Evolutionary conservation across 2,888 invertebrate species (phyloP), one percentile per base, ranked within the genome.

Genomic region (Anaspis maculata): DNA sequence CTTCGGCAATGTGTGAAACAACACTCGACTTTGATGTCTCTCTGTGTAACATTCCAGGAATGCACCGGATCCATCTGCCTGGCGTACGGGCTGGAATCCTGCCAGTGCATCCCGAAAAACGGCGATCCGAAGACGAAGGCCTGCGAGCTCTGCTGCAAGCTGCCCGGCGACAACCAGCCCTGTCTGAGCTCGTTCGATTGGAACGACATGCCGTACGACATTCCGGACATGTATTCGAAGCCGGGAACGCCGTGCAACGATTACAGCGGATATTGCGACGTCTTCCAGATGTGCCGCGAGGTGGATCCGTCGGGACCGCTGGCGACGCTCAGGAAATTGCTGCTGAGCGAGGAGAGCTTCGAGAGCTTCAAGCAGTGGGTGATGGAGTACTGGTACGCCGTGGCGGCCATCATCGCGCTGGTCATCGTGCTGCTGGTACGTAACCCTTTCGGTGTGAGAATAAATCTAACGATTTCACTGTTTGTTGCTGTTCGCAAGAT

Each of bases 51-150:
- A 46, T 57, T 56, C 14, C 57, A 86, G 86, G 88, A 94, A 65
- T 97, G 97, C 61, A 92, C 92, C 0, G 95, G 94, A 1, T 95
- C 95, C n/a, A 94, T 98, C 59, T 98, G 97, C 69, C 73, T 94
- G 49, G 90, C 90, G 3, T 95, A 95, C 61, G 91, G 92, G 7
- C 74, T 97, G 65, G 90, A 94, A 67, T 95, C 95, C 21, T 97
- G 97, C 59, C 92, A 92, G 64, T 92, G 92, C 62, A 78, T 82
- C 48, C 79, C 88, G 3, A 80, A 81, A 19, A 76, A 78, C 28
- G 78, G 76, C 49, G 90, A 91, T 59, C 76, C 78, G 51, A 76
- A 83, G 44, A 87, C 86, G 15, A 87, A 91, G 50, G 84, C 90
- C 1, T 95, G 94, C 64, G 90, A 92, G 67, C 73, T 94, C 42